A percentile compares a stretch with the other conserved stretches of the same genome.
phyloP scores from a whole-genome alignment of 2,797 vertebrate genomes.

The Rhinoraja longicauda region DNA sequence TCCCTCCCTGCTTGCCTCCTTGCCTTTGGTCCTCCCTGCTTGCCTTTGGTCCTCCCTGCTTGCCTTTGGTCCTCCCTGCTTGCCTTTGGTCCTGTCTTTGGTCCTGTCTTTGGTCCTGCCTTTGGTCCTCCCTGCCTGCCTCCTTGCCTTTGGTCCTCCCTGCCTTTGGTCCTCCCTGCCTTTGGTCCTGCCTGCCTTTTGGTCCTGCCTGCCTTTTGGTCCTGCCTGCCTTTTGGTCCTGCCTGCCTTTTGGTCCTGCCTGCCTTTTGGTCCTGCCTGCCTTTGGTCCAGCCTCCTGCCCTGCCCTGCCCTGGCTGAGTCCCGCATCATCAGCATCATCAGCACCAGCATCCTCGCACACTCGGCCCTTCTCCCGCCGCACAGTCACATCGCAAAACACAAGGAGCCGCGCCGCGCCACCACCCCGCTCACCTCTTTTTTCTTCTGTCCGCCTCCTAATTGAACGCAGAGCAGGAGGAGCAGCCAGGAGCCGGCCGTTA shows the following conservation, averaged over 20 bases:
- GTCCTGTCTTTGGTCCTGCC: too few relatives aligned
- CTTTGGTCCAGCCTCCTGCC: background rate
- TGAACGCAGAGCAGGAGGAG: constrained; percentile 58
- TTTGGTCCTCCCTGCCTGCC: background rate
- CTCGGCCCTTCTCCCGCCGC: background rate
- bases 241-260: too few relatives aligned
- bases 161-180: background rate
- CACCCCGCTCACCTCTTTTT: constrained; percentile 63
- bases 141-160: background rate
- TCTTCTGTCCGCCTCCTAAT: constrained; percentile 65
- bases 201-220: too few relatives aligned
- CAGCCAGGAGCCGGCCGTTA: constrained; percentile 49
- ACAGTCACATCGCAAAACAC: background rate
- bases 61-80: background rate
- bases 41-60: background rate
- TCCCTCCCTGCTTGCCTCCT: too few relatives aligned
- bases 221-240: too few relatives aligned
- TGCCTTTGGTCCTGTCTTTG: background rate
- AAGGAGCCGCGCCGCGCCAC: background rate
- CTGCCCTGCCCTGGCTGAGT: too few relatives aligned
- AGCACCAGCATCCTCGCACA: constrained; percentile 19
- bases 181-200: background rate
- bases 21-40: background rate
- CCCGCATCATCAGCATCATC: too few relatives aligned
- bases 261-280: too few relatives aligned